Conservation (phyloP, 1,140 invertebrate species). For the Drosophila mayri region DNA sequence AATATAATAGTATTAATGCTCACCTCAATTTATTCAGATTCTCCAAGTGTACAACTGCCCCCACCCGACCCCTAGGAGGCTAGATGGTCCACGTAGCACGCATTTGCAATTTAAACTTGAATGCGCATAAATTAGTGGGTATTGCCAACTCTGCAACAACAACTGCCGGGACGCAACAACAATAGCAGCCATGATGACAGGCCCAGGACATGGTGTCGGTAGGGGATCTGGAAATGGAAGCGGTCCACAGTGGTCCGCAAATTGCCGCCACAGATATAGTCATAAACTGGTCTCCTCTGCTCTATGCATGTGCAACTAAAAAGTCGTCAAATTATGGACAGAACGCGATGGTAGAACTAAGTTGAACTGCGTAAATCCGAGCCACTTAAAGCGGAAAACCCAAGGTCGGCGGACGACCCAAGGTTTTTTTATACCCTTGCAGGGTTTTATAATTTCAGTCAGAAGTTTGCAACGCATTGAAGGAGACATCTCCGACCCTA, state of each 20-base stretch:
- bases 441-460: too few relatives aligned
- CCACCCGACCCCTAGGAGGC: conserved; percentile 11
- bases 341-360: neutral
- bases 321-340: conserved; percentile 22
- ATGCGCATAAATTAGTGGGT: conserved; percentile 80
- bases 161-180: conserved; percentile 30
- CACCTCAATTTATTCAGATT: neutral
- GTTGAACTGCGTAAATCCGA: neutral
- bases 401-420: neutral
- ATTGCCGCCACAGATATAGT: conserved; percentile 39
- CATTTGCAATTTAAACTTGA: conserved; percentile 81
- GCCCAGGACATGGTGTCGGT: conserved; percentile 6
- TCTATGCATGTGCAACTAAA: conserved; percentile 26
- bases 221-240: conserved; percentile 4
- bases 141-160: conserved; percentile 66
- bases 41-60: conserved; percentile 4
- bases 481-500: too few relatives aligned
- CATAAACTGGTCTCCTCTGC: conserved; percentile 6
- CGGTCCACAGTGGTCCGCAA: conserved; percentile 39
- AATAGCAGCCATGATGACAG: conserved; percentile 54
- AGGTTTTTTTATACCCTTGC: neutral
- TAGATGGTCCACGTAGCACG: conserved; percentile 55
- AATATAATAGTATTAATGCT: neutral
- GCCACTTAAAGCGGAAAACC: neutral
- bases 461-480: too few relatives aligned